Evolutionary conservation across 1,140 invertebrate species (phyloP).

Genomic region (Drosophila orosa): DNA sequence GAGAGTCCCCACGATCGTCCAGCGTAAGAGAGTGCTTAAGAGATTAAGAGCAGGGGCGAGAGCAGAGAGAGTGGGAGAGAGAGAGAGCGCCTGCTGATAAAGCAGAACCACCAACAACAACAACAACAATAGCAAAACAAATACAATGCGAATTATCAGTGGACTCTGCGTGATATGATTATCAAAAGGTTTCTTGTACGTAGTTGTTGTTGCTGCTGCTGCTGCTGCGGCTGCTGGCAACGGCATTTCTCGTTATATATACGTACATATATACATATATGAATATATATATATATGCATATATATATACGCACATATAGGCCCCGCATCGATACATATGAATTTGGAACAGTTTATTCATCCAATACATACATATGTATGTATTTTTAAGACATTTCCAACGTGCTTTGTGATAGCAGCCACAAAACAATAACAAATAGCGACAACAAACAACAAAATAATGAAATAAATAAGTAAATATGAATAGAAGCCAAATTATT

Average conservation of each 20-base stretch:
- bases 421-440: constrained; percentile 21
- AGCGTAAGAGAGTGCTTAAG: constrained; percentile 16
- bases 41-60: constrained; percentile 15
- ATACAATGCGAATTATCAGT: constrained; percentile 81
- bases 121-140: constrained; percentile 53
- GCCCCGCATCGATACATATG: constrained; percentile 24
- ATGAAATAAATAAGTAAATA: constrained; percentile 26
- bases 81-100: constrained; percentile 51
- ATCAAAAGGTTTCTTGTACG: constrained; percentile 69
- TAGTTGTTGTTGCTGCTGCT: constrained; percentile 49
- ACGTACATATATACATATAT: neutral
- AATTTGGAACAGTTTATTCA: constrained; percentile 51
- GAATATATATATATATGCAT: constrained; percentile 5
- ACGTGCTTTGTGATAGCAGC: constrained; percentile 45
- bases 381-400: constrained; percentile 46
- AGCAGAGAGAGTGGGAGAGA: constrained; percentile 4
- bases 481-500: neutral
- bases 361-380: constrained; percentile 43
- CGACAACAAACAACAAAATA: constrained; percentile 38
- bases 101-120: constrained; percentile 36
- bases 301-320: constrained; percentile 28
- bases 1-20: constrained; percentile 15
- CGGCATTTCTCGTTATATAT: constrained; percentile 64
- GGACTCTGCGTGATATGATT: constrained; percentile 78
- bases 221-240: constrained; percentile 61